A percentile compares a stretch with the other conserved stretches of the same genome.
phyloP scores from a whole-genome alignment of 1,140 invertebrate genomes.

The Parasteatoda tepidariorum region DNA sequence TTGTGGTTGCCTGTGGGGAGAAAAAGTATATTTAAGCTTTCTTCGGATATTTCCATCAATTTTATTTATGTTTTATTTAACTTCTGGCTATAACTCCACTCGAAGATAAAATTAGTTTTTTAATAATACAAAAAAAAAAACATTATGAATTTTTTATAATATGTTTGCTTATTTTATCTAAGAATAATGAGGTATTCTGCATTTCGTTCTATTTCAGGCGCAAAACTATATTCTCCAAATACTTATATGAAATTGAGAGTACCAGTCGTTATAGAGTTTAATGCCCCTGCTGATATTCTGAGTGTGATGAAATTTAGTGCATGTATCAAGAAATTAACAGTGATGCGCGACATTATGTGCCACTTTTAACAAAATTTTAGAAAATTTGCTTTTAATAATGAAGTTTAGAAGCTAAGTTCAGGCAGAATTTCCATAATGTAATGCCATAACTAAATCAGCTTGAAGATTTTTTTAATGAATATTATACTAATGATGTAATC shows the following conservation, averaged over 20 bases:
- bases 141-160: neutral
- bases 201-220: neutral
- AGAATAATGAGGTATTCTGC: neutral
- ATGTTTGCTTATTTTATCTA: neutral
- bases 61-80: neutral
- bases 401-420: no score
- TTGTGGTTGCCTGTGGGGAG: no score
- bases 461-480: no score
- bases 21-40: no score
- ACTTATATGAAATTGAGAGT: neutral
- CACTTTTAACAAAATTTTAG: no score
- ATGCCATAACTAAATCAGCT: no score
- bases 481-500: no score
- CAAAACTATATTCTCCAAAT: neutral
- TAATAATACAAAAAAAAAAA: neutral
- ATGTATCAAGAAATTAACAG: neutral
- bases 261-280: neutral
- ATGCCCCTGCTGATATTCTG: neutral
- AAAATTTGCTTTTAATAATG: no score
- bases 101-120: neutral
- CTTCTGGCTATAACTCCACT: no score
- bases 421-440: no score
- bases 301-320: neutral
- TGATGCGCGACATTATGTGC: no score
- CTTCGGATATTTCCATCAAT: no score